Evolutionary conservation across 2,797 vertebrate genomes (phyloP), one percentile per base, ranked within the genome.

Genomic region (Notolepis coatsorum): DNA sequence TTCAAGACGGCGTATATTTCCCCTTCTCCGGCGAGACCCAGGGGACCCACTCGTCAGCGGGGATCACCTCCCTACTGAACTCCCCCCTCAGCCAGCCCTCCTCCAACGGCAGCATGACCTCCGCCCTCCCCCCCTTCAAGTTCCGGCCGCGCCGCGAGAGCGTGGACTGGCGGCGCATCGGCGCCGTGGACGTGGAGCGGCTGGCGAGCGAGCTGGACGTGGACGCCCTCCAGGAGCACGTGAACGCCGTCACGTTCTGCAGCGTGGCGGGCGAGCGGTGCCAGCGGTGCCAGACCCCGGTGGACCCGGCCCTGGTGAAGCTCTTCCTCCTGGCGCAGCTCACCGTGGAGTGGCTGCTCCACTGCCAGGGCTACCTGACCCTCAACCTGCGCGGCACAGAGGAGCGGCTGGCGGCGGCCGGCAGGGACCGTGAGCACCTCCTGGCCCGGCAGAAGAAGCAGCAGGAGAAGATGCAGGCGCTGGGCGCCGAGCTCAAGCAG

Each of bases 161-260:
- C n/a, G 94, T 97, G 69, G 95, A 99, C 88, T 99, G 97, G 97
- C 91, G 95, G 21, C 92, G 95, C 2, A 94, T 98, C 78, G 94
- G 89, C 27, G 90, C 94, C 0, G 92, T 98, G 73, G 95, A 98
- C 66, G 88, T 96, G 50, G 94, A 94, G 45, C 89, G 88, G 25
- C 94, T 98, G 77, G 92, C 92, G 23, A 90, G 92, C 58, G 95
- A 97, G 57, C 87, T 98, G 79, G 95, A 98, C 43, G 94, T 98
- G 79, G 85, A 93, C 7, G 80, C 79, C 0, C 92, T 99, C 49
- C 97, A 98, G 90, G 92, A 96, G 75, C 93, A 97, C 85, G 88
- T 99, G 85, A 86, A 84, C 66, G 89, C 89, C 0, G 94, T 99
- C 68, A 95, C 96, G 15, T 99, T 97, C 92, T 97, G 97, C 91